Conservation (phyloP, 2,113 vertebrate genomes). For the Excalfactoria chinensis region DNA sequence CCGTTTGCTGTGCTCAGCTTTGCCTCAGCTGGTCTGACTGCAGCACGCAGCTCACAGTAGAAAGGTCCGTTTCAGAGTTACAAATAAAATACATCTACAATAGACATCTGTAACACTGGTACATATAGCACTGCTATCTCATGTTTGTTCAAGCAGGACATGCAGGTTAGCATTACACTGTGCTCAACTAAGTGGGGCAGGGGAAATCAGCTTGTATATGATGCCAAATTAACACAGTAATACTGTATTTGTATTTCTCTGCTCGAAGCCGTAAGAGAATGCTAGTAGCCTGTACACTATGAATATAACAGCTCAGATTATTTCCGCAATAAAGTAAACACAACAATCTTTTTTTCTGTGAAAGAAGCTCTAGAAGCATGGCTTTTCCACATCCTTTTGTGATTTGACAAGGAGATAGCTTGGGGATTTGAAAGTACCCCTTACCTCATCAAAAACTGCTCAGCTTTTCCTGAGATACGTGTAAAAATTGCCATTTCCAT, state of each 20-base stretch:
- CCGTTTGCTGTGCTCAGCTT: background rate
- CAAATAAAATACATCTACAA: background rate
- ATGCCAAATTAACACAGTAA: background rate
- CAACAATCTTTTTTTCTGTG: background rate
- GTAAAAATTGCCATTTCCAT: background rate
- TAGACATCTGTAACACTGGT: no score
- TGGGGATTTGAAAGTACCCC: background rate
- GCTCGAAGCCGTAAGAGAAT: background rate
- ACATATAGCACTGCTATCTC: background rate
- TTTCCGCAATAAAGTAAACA: background rate
- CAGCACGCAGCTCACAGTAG: background rate
- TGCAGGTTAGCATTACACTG: fast-evolving
- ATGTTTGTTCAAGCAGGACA: background rate
- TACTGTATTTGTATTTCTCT: background rate
- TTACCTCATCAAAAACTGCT: background rate
- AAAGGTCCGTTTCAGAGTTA: background rate
- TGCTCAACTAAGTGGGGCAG: background rate
- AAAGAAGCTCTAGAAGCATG: background rate
- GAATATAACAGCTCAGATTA: background rate
- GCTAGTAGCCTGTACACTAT: background rate
- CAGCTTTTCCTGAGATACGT: background rate
- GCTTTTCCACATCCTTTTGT: background rate
- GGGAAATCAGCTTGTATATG: background rate
- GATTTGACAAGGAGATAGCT: background rate
- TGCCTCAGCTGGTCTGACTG: background rate